phyloP scores from a whole-genome alignment of 2,113 vertebrate species.

The Formicarius rufipectus region DNA sequence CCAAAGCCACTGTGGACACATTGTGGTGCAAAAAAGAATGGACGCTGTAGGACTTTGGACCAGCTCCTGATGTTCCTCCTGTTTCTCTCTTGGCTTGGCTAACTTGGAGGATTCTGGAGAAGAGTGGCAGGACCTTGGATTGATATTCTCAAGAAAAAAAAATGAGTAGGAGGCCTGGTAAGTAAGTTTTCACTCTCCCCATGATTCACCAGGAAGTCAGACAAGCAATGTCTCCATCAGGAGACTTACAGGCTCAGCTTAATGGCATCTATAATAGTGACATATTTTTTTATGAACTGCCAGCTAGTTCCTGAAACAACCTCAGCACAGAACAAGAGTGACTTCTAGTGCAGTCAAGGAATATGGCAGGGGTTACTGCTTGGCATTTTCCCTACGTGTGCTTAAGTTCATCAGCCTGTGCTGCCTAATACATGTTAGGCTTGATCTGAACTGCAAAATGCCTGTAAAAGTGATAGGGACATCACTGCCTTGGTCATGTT shows the following conservation, averaged over 20 bases:
- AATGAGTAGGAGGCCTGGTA: slow-evolving; percentile 23
- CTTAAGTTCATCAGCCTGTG: background rate
- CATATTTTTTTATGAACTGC: background rate
- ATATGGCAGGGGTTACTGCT: background rate
- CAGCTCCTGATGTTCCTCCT: background rate
- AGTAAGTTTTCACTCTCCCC: background rate
- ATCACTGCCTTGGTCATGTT: background rate
- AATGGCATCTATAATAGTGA: background rate
- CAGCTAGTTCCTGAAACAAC: background rate
- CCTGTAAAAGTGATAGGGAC: background rate
- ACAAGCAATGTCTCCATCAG: slow-evolving; percentile 19
- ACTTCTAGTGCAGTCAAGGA: slow-evolving; percentile 30
- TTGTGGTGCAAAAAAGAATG: background rate
- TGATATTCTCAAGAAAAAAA: background rate
- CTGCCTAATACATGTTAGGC: background rate
- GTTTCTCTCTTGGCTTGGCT: background rate
- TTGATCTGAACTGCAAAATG: background rate
- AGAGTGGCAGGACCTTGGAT: background rate
- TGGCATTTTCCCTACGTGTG: background rate
- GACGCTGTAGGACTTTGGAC: background rate
- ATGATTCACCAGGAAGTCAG: background rate
- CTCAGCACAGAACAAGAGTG: background rate
- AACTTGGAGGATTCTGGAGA: background rate
- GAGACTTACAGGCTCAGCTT: background rate
- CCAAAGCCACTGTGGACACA: background rate